These are phyloP conservation scores for Calliphora vomitoria DNA, from an alignment of 2,888 invertebrate species.

Conservation along the genomic window DNA sequence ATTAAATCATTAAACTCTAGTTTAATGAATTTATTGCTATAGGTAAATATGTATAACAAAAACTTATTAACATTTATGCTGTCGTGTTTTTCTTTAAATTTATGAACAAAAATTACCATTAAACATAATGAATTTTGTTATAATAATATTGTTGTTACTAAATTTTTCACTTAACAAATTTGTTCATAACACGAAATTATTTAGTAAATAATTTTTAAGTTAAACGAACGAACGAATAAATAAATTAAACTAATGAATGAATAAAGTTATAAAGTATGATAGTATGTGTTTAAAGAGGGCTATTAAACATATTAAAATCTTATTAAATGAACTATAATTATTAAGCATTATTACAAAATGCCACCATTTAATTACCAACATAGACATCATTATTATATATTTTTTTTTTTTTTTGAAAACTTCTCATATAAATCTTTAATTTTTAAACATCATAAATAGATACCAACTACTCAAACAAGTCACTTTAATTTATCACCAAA, in stretches of 20 bases:
- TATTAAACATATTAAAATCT: constrained; percentile 12
- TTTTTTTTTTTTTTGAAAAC: too few species aligned
- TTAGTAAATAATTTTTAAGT: constrained; percentile 25
- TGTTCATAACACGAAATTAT: constrained; percentile 63
- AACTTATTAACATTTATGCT: constrained; percentile 17
- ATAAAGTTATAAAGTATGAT: background rate
- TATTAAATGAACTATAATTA: constrained; percentile 54
- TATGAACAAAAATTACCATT: constrained; percentile 39
- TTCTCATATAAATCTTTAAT: too few species aligned
- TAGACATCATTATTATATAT: background rate
- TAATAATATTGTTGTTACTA: background rate
- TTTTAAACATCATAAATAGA: too few species aligned
- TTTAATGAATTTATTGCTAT: too few species aligned
- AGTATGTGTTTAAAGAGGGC: background rate
- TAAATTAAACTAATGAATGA: constrained; percentile 33
- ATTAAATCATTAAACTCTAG: too few species aligned
- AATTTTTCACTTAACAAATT: constrained; percentile 68
- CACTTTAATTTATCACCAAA: background rate
- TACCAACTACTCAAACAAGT: background rate
- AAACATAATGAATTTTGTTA: constrained; percentile 34
- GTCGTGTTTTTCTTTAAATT: constrained; percentile 51
- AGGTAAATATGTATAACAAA: too few species aligned
- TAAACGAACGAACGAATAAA: constrained; percentile 22
- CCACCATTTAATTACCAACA: background rate
- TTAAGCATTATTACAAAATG: constrained; percentile 19